Evolutionary conservation across 1,140 invertebrate genomes (phyloP), one percentile per base, ranked within the genome.

Genomic region (Musca vetustissima): DNA sequence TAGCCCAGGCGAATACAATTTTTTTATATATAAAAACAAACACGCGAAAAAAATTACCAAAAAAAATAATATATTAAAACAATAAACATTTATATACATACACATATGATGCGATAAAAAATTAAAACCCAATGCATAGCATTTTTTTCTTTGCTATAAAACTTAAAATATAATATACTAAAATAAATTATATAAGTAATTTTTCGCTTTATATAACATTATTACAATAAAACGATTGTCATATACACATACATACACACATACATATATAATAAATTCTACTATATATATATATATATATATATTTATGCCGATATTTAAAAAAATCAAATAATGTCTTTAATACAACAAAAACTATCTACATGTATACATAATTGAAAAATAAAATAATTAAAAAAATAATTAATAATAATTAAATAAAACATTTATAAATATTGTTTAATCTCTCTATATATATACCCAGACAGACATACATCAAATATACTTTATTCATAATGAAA

Each of bases 21-120:
- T 73, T 71, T 66, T 68, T 36, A 69, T 65, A 74, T 67, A 73
- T 71, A 74, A 67, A 64, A 73, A 69, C 72, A 61, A 76, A 32
- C 28, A 9, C 3, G 36, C 36, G 36, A 43, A 43, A 43, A 43
- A 43, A 43, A 43, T 11, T 43, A 43, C 36, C 36, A 43, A 43
- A 43, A 43, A 43, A n/a, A n/a, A n/a, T n/a, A n/a, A n/a, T n/a
- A n/a, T n/a, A n/a, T n/a, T n/a, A n/a, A n/a, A n/a, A n/a, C n/a
- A n/a, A n/a, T n/a, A n/a, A n/a, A n/a, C n/a, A n/a, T n/a, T n/a
- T n/a, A n/a, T n/a, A n/a, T n/a, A n/a, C n/a, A n/a, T n/a, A n/a
- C n/a, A n/a, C 13, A 9, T 43, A 28, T 28, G 8, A 28, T 28
- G 3, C 3, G 3, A 28, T 28, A 28, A 4, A 28, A 69, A 61